A percentile compares a stretch with the other conserved stretches of the same genome.
Conservation (phyloP, 35 echinoderm and acorn worm genomes). For the Patiria miniata region DNA sequence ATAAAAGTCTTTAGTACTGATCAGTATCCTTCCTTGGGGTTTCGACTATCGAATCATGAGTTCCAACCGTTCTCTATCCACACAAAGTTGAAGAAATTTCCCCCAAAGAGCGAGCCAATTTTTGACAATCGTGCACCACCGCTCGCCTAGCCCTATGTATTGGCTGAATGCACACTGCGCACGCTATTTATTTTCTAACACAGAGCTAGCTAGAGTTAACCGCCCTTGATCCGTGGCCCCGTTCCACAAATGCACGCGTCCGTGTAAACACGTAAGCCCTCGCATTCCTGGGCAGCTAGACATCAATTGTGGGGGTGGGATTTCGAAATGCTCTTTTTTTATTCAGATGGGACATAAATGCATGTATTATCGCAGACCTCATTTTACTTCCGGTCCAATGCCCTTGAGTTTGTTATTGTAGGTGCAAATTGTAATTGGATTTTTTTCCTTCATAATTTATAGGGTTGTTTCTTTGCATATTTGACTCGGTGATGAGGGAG, state of each 20-base stretch:
- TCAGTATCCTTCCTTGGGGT: neutral
- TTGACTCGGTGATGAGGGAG: too few species aligned
- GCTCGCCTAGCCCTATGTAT: neutral
- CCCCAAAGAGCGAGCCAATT: neutral
- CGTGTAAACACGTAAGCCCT: neutral
- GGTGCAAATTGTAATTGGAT: too few species aligned
- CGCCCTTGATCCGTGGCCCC: neutral
- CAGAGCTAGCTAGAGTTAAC: too few species aligned
- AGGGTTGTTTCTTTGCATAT: too few species aligned
- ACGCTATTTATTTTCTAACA: neutral
- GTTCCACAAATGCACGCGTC: neutral
- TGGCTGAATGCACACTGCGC: neutral
- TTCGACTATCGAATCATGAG: neutral
- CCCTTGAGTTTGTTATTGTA: too few species aligned
- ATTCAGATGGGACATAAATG: too few species aligned
- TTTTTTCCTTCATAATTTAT: too few species aligned
- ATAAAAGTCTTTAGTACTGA: conserved; percentile 3
- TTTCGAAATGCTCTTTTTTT: neutral
- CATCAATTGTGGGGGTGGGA: neutral
- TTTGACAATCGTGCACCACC: neutral
- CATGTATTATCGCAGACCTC: too few species aligned
- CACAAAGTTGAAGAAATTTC: neutral
- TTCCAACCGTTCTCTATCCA: neutral
- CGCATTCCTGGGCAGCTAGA: neutral
- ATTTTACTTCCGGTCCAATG: too few species aligned